A percentile compares a stretch with the other conserved stretches of the same genome.
Evolutionary conservation across 2,797 vertebrate genomes (phyloP).

Genomic region (Coccyzus lansbergi): DNA sequence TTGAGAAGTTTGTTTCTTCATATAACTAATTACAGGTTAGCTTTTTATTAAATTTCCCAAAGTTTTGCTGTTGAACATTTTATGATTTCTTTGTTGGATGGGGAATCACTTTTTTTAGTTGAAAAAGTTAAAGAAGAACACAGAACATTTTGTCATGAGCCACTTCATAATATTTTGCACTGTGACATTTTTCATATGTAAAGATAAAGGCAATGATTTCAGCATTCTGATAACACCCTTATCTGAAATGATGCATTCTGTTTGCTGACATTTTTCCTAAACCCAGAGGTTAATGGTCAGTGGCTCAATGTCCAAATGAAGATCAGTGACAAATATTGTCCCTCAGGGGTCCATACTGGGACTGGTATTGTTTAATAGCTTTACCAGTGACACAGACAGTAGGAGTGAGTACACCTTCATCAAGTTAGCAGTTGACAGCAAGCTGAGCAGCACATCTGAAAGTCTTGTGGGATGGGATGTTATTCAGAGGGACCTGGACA

Average conservation of each 20-base stretch:
- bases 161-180: not conserved
- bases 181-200: not conserved
- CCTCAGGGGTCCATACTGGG: too few species aligned
- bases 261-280: not conserved
- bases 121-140: not conserved
- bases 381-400: too few species aligned
- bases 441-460: too few species aligned
- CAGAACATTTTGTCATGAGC: not conserved
- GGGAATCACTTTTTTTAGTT: not conserved
- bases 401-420: too few species aligned
- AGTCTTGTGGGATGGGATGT: too few species aligned
- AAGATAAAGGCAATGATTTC: not conserved
- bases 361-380: too few species aligned
- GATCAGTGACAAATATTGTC: too few species aligned
- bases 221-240: not conserved
- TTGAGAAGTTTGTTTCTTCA: not conserved
- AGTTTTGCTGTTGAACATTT: not conserved
- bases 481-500: too few species aligned
- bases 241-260: not conserved
- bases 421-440: too few species aligned
- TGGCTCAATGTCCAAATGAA: too few species aligned
- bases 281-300: too few species aligned
- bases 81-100: not conserved
- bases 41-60: not conserved
- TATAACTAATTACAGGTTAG: not conserved